Evolutionary conservation across 1,140 invertebrate genomes (phyloP), one percentile per base, ranked within the genome.

Genomic region (Cyphomyrmex costatus): DNA sequence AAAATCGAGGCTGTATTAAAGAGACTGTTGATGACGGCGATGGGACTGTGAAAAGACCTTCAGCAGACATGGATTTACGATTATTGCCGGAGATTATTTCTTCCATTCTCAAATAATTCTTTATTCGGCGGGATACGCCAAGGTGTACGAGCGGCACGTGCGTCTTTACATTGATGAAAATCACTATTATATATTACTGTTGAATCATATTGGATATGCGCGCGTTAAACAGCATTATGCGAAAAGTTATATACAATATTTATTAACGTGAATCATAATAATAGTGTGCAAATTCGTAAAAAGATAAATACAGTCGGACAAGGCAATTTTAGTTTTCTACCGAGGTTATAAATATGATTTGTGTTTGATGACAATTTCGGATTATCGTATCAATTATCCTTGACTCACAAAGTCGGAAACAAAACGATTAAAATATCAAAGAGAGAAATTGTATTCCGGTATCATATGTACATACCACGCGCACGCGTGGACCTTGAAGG

Each of bases 11-110:
- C 68, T 60, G 51, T 21, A 56, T 65, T 68, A 58, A 83, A 30
- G 49, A 58, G 36, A 73, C 7, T 61, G 56, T 3, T 42, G 58
- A 73, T 42, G 58, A 73, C 60, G 30, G 51, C 24, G 77, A 76
- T 19, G 79, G 60, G 68, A 7, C 3, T 27, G 85, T 24, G 61
- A 60, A 68, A 78, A 33, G 33, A 82, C 0, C 60, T 65, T 30
- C 24, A 30, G 24, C 21, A 27, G 65, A 71, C 51, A 14, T 27
- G 56, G 60, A 87, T 89, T 87, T 87, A 89, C 42, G 86, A 51
- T 89, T 89, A 85, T 79, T 80, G 33, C 53, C 14, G n/a, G 21
- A 24, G 21, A 49, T 46, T 19, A 36, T 89, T 77, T 56, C 42
- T 58, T 73, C 56, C 63, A 84, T 84, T 78, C 68, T 24, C 10